Percentiles rank a stretch among this genome's conserved stretches.
These are phyloP conservation scores for Bergia sp. DNA, from an alignment of 92 coral and sea anemone genomes.

Conservation along the genomic window DNA sequence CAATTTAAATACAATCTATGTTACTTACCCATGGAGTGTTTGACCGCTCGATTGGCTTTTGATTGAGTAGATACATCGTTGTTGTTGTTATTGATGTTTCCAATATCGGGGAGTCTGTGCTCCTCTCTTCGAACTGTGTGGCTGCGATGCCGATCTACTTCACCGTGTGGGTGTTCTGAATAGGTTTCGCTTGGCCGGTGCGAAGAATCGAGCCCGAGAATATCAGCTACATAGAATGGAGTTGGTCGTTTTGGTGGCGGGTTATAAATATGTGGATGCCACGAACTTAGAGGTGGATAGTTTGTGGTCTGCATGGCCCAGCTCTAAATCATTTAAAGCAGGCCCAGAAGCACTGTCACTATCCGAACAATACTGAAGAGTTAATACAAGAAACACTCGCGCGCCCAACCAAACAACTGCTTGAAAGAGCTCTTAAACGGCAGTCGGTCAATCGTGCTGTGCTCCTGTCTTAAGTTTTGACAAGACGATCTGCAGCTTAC, in stretches of 20 bases:
- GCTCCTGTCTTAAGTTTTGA: conserved; percentile 59
- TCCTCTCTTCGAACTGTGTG: conserved; percentile 41
- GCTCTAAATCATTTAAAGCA: conserved; percentile 17
- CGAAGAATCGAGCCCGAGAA: conserved; percentile 84
- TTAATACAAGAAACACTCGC: not conserved
- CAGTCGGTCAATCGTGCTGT: conserved; percentile 39
- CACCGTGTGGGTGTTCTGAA: conserved; percentile 35
- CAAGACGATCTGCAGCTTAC: conserved; percentile 63
- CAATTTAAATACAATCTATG: conserved; percentile 45
- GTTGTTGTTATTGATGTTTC: conserved; percentile 36
- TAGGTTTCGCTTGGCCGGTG: conserved; percentile 57
- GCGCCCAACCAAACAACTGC: conserved; percentile 26
- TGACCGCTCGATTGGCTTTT: conserved; percentile 47
- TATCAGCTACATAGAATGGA: conserved; percentile 94
- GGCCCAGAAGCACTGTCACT: not conserved
- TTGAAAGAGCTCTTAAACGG: conserved; percentile 36
- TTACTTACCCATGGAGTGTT: conserved; percentile 43
- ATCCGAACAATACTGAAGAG: not conserved
- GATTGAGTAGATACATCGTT: conserved; percentile 36
- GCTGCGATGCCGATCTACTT: conserved; percentile 35
- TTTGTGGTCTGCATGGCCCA: conserved; percentile 25
- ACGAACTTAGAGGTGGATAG: conserved; percentile 75
- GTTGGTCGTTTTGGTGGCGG: conserved; percentile 92
- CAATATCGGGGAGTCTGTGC: conserved; percentile 29
- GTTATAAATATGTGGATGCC: conserved; percentile 97